These are phyloP conservation scores for Morone saxatilis DNA, from an alignment of 2,113 vertebrate genomes.

Conservation along the genomic window DNA sequence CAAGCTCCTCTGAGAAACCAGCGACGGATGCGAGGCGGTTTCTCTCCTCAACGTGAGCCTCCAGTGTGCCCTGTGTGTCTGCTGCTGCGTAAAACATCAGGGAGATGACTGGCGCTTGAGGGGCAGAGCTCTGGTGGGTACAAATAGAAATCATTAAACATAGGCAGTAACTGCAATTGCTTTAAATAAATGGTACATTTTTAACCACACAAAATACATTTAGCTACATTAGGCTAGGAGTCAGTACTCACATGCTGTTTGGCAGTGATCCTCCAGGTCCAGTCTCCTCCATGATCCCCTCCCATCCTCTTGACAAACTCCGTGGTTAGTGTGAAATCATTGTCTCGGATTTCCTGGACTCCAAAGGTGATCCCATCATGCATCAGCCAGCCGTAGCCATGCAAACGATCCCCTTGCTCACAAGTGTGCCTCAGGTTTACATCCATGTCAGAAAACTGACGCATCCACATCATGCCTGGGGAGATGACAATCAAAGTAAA, in stretches of 20 bases:
- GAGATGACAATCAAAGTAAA: neutral
- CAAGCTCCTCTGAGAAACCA: constrained; percentile 90
- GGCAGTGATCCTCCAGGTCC: constrained; percentile 94
- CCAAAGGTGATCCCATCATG: constrained; percentile 94
- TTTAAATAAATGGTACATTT: neutral
- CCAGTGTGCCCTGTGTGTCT: constrained; percentile 88
- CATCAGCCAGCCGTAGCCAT: constrained; percentile 92
- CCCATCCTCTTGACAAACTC: constrained; percentile 93
- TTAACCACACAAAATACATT: neutral
- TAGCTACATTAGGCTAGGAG: neutral
- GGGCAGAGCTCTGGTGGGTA: constrained; percentile 70
- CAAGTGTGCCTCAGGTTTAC: constrained; percentile 90
- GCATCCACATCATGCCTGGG: constrained; percentile 95
- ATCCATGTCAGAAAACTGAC: constrained; percentile 85
- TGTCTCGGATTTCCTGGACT: constrained; percentile 90
- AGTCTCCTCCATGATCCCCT: constrained; percentile 93
- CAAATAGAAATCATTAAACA: neutral
- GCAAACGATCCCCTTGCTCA: constrained; percentile 90
- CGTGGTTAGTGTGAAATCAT: constrained; percentile 87
- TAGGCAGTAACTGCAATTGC: neutral
- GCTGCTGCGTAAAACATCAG: constrained; percentile 95
- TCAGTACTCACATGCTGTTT: constrained; percentile 85
- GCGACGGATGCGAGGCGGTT: constrained; percentile 85
- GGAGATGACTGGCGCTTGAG: constrained; percentile 87
- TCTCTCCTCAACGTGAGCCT: constrained; percentile 84